These are phyloP conservation scores for Platycercus adscitus DNA, from an alignment of 2,113 vertebrate species.

Conservation along the genomic window DNA sequence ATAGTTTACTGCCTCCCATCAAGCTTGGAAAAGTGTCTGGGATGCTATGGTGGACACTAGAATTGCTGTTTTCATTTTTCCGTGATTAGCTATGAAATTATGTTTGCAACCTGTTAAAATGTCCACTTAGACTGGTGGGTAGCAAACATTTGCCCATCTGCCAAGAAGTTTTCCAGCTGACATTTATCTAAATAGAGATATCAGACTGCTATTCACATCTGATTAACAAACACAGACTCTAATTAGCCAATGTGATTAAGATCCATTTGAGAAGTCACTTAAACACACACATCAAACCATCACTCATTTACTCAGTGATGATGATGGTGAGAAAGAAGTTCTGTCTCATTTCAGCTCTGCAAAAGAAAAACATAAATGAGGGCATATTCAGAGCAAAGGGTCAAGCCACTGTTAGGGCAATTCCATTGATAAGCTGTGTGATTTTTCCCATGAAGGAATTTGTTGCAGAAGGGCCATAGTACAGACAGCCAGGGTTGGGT, in stretches of 20 bases:
- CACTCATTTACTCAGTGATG: background rate
- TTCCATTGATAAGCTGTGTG: background rate
- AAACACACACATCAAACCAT: background rate
- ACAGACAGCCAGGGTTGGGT: rapidly evolving
- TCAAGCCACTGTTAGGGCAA: background rate
- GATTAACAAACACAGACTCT: conserved; percentile 57
- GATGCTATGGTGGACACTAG: background rate
- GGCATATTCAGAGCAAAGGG: background rate
- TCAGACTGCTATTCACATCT: conserved; percentile 52
- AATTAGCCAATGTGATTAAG: conserved; percentile 49
- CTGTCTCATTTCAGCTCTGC: background rate
- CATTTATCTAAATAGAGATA: conserved; percentile 49
- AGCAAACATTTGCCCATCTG: conserved; percentile 35
- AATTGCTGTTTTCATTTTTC: background rate
- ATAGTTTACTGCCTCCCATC: background rate
- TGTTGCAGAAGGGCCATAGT: rapidly evolving
- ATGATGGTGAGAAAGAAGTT: rapidly evolving
- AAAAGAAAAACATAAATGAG: background rate
- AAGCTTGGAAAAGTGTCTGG: background rate
- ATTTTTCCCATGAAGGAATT: background rate
- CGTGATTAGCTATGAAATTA: background rate
- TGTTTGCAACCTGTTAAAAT: conserved; percentile 33
- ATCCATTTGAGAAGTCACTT: conserved; percentile 37
- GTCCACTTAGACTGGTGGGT: conserved; percentile 25
- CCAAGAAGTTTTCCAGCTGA: conserved; percentile 31